These are phyloP conservation scores for Arothron firmamentum DNA, from an alignment of 2,113 vertebrate species.

Conservation along the genomic window DNA sequence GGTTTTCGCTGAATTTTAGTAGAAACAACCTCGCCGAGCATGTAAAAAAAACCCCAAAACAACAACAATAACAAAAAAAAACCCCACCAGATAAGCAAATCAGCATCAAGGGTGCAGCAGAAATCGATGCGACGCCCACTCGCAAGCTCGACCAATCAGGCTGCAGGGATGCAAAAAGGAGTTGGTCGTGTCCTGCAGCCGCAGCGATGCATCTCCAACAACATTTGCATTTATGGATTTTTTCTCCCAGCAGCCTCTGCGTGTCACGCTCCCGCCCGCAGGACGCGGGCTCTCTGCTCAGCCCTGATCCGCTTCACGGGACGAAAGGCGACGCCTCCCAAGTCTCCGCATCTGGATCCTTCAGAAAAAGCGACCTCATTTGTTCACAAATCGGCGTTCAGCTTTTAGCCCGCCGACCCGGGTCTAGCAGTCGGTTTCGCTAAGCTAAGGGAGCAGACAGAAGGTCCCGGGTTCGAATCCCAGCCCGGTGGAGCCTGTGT, in stretches of 20 bases:
- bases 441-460: too few species aligned
- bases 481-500: too few species aligned
- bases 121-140: slow-evolving; percentile 58
- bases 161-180: slow-evolving; percentile 41
- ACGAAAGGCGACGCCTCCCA: too few species aligned
- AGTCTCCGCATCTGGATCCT: too few species aligned
- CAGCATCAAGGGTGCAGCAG: slow-evolving; percentile 36
- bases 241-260: slow-evolving; percentile 39
- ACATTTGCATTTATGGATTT: slow-evolving; percentile 72
- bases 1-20: slow-evolving; percentile 21
- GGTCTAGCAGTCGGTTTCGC: too few species aligned
- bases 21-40: slow-evolving; percentile 5
- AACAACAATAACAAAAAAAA: background rate
- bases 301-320: slow-evolving; percentile 55
- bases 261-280: slow-evolving; percentile 49
- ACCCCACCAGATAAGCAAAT: slow-evolving; percentile 41
- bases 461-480: too few species aligned
- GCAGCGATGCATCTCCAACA: slow-evolving; percentile 35
- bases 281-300: slow-evolving; percentile 56
- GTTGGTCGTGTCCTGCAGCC: slow-evolving; percentile 59
- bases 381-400: too few species aligned
- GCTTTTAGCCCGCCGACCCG: too few species aligned
- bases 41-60: background rate
- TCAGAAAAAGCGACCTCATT: slow-evolving; percentile 12
- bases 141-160: slow-evolving; percentile 36